Base-by-base conservation (phyloP, 2,797 vertebrate species). In the Diplodus sargus region DNA sequence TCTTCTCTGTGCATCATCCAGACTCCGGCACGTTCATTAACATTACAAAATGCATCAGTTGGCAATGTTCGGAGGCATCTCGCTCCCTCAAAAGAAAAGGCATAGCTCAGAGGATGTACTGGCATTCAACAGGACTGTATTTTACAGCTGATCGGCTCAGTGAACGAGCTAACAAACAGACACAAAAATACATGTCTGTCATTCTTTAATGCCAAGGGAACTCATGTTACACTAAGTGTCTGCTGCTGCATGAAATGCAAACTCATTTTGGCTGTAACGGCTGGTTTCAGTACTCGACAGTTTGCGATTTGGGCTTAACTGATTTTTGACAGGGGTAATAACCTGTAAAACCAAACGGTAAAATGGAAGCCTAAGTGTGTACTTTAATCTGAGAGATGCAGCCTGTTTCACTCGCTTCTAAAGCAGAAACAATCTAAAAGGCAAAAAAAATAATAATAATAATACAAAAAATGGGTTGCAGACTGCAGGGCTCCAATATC, bases 131-230 rank as follows among this genome's bases (percentile, higher is more conserved):
- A 2, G 53, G 71, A 83, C 71, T 78, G 68, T 81, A 83, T 85
- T 92, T 91, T 88, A 91, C 83, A 88, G 86, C 57, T 89, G 89
- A 85, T 85, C 82, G 87, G 85, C 52, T 16, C 61, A n/a, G 69
- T 81, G 76, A 82, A 90, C 92, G 89, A 85, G 74, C 61, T 73
- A 86, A 87, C 73, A 73, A 47, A 48, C 8, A 45, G 22, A 63
- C 5, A 16, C 74, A 74, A 91, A 87, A 78, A 28, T 5, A 67
- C 83, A 84, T 66, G 53, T 43, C 39, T 49, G 53, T 13, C 62
- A 43, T 82, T 77, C 51, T 67, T 85, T 78, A 88, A 88, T 84
- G 80, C 79, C 86, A 83, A 47, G 48, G 67, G 69, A 47, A 83
- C 78, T 88, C 74, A 39, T 61, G 62, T 49, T 52, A n/a, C 47